Evolutionary conservation across 2,113 vertebrate genomes (phyloP).

Genomic region (Phocoena sinus): DNA sequence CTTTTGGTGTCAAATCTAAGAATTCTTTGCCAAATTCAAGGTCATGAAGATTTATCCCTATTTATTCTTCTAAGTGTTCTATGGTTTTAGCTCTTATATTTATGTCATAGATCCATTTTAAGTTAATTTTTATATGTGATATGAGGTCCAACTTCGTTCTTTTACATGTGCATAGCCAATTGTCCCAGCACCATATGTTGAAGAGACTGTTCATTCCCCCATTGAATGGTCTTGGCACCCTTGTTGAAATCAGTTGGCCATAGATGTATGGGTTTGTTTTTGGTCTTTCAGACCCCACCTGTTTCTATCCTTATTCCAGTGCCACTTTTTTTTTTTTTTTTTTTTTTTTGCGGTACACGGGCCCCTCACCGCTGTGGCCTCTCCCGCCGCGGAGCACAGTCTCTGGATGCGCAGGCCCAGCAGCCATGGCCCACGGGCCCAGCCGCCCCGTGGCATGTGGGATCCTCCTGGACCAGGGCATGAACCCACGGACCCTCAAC

Average conservation of each 20-base stretch:
- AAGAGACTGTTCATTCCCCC: background rate
- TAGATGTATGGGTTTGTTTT: background rate
- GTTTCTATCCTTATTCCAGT: background rate
- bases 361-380: no score
- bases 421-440: no score
- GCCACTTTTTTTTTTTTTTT: background rate
- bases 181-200: background rate
- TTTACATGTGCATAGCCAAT: background rate
- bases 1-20: background rate
- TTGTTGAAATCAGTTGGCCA: background rate
- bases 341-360: no score
- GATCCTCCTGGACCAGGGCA: no score
- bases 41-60: background rate
- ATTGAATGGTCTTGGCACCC: background rate
- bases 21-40: background rate
- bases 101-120: background rate
- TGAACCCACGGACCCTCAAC: no score
- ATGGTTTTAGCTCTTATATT: background rate
- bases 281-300: background rate
- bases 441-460: no score
- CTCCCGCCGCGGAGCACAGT: no score
- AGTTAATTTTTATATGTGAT: background rate
- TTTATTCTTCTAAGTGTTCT: background rate
- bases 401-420: no score
- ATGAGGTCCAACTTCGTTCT: background rate